Percentiles rank a stretch among this genome's conserved stretches.
Conservation (phyloP, 35 echinoderm and acorn worm genomes). For the Lytechinus pictus region DNA sequence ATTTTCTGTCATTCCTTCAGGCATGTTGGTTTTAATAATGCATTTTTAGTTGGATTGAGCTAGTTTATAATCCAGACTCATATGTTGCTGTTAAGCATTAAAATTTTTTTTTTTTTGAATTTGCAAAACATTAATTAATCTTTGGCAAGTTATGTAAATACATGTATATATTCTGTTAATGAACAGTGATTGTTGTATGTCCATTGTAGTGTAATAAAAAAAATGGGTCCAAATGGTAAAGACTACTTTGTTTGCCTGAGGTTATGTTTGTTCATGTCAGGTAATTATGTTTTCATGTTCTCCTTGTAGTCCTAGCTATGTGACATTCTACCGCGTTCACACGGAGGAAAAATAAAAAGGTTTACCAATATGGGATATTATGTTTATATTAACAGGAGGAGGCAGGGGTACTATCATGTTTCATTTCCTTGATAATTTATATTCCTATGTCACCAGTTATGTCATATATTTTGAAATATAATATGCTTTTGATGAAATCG, state of each 20-base stretch:
- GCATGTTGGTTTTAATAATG: slow-evolving; percentile 11
- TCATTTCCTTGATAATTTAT: no score
- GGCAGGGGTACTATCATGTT: no score
- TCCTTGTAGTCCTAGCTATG: background rate
- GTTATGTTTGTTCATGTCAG: background rate
- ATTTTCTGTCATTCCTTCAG: background rate
- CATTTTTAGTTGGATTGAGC: background rate
- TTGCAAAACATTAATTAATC: background rate
- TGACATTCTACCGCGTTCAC: background rate
- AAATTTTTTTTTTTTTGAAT: no score
- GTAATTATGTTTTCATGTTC: slow-evolving; percentile 20
- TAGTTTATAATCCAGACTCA: background rate
- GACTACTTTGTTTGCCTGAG: background rate
- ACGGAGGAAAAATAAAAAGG: no score
- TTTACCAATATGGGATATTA: no score
- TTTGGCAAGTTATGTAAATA: background rate
- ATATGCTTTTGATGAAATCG: no score
- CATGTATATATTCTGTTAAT: no score
- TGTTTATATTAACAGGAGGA: no score
- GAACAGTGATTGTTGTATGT: background rate
- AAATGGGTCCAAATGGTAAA: background rate
- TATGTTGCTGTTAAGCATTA: background rate
- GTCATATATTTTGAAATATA: no score
- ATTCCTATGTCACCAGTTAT: no score
- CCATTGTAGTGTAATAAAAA: background rate